Evolutionary conservation across 2,797 vertebrate genomes (phyloP).

Genomic region (Myripristis jacobus): DNA sequence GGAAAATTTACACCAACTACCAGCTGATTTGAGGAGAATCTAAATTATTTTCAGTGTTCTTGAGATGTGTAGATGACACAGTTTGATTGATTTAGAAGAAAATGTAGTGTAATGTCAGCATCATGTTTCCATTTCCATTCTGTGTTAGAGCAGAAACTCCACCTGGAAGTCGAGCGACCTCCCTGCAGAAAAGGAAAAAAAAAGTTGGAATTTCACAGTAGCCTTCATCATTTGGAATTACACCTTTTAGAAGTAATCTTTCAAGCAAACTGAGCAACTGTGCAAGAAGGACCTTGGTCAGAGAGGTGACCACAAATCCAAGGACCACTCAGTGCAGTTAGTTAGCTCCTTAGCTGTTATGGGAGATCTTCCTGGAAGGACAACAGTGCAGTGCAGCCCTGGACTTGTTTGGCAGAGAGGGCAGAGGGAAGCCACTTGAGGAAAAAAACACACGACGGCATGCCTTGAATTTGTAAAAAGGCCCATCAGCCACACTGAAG

Average conservation of each 20-base stretch:
- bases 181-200: conserved; percentile 6
- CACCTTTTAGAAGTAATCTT: conserved; percentile 16
- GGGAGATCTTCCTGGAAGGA: conserved; percentile 47
- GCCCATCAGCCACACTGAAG: conserved; percentile 50
- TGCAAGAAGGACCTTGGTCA: conserved; percentile 39
- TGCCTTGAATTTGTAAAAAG: conserved; percentile 44
- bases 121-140: not conserved
- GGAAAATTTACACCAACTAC: too few species aligned
- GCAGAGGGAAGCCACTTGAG: conserved; percentile 47
- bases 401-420: conserved; percentile 48
- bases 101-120: not conserved
- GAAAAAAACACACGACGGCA: conserved; percentile 21
- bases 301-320: conserved; percentile 22
- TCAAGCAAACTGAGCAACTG: conserved; percentile 31
- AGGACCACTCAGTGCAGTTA: conserved; percentile 55
- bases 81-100: not conserved
- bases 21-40: too few species aligned
- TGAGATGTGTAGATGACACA: too few species aligned
- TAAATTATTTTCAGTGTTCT: not conserved
- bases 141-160: not conserved
- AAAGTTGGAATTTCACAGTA: conserved; percentile 17
- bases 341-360: conserved; percentile 45
- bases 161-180: not conserved
- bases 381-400: conserved; percentile 54
- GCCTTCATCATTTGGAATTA: conserved; percentile 26